Conservation (phyloP, 2,888 invertebrate genomes). For the Limnephilus rhombicus region DNA sequence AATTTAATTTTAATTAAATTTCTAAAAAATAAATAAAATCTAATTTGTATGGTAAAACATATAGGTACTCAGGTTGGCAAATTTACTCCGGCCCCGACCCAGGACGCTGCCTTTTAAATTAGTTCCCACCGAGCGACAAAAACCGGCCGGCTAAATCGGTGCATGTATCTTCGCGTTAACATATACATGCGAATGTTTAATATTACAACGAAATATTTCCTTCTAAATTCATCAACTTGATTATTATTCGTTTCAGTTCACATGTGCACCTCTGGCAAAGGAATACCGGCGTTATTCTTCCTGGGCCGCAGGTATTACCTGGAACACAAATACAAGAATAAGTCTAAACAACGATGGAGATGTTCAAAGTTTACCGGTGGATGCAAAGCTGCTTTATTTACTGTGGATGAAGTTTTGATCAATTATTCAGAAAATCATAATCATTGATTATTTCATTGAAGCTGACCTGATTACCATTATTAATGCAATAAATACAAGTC, state of each 20-base stretch:
- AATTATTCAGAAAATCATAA: not conserved
- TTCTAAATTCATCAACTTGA: not conserved
- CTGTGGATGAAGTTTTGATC: constrained; percentile 14
- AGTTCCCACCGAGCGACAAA: too few species aligned
- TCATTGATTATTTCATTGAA: not conserved
- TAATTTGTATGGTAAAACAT: too few species aligned
- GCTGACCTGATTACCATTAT: not conserved
- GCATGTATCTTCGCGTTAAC: not conserved
- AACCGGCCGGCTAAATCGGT: too few species aligned
- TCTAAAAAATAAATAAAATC: too few species aligned
- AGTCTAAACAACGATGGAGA: constrained; percentile 71
- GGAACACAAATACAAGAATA: constrained; percentile 70
- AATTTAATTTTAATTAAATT: too few species aligned
- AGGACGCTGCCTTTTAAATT: too few species aligned
- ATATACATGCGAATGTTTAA: not conserved
- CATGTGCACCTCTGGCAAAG: not conserved
- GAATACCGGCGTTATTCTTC: not conserved
- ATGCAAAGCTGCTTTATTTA: constrained; percentile 43
- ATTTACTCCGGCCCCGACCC: too few species aligned
- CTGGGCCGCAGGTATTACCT: constrained; percentile 70
- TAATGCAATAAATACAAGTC: not conserved
- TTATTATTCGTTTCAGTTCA: not conserved
- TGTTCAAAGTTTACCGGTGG: constrained; percentile 66
- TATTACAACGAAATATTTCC: too few species aligned
- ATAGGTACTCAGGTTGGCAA: too few species aligned